A percentile compares a stretch with the other conserved stretches of the same genome.
Conservation (phyloP, 2,113 vertebrate species). For the Phodopus roborovskii region DNA sequence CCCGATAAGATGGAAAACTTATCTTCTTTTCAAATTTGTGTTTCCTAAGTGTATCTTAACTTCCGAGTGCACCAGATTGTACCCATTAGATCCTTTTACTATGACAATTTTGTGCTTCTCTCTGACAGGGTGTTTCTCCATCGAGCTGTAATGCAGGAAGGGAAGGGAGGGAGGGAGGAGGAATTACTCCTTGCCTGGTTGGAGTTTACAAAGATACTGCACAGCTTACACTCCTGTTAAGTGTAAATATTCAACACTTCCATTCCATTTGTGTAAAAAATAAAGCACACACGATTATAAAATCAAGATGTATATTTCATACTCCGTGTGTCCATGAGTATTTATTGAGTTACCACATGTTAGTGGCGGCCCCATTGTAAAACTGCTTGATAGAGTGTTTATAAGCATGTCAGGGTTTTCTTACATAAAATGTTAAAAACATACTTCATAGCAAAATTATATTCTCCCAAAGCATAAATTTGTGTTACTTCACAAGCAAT, state of each 20-base stretch:
- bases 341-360: conserved; percentile 84
- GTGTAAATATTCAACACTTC: conserved; percentile 90
- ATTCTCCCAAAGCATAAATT: conserved; percentile 87
- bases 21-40: conserved; percentile 81
- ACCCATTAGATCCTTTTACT: conserved; percentile 76
- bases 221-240: conserved; percentile 88
- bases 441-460: conserved; percentile 86
- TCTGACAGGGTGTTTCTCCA: conserved; percentile 84
- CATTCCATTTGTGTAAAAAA: conserved; percentile 92
- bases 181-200: conserved; percentile 81
- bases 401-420: conserved; percentile 87
- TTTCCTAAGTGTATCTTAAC: conserved; percentile 78
- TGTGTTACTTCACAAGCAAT: conserved; percentile 82
- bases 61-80: conserved; percentile 84
- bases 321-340: conserved; percentile 87
- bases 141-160: conserved; percentile 74
- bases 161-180: conserved; percentile 72
- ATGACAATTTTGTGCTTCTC: conserved; percentile 73
- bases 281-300: conserved; percentile 91
- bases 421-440: conserved; percentile 87
- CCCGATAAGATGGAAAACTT: conserved; percentile 81
- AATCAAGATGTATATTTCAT: conserved; percentile 90
- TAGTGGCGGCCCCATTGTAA: conserved; percentile 80
- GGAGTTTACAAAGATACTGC: conserved; percentile 87
- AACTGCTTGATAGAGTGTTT: conserved; percentile 85